phyloP scores from a whole-genome alignment of 2,113 vertebrate species.

The Shinisaurus crocodilurus region DNA sequence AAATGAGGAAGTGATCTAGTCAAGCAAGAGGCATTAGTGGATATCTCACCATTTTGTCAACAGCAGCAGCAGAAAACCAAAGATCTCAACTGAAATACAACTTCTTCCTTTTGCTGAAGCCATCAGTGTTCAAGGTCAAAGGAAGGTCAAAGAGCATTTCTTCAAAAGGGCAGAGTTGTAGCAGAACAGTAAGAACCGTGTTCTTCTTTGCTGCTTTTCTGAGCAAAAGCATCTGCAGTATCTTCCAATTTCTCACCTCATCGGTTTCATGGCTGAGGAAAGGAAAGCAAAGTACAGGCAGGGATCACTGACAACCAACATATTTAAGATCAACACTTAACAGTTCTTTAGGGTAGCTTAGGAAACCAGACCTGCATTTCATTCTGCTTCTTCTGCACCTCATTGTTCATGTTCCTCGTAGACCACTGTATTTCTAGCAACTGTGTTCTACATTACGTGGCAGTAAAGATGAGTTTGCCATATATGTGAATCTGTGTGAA shows the following conservation, averaged over 20 bases:
- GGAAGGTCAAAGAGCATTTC: background rate
- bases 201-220: conserved; percentile 10
- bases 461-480: background rate
- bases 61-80: too few relatives aligned
- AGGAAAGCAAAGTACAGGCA: background rate
- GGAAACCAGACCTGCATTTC: background rate
- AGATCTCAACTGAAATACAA: background rate
- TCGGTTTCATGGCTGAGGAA: conserved; percentile 5
- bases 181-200: background rate
- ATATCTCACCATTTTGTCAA: background rate
- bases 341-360: background rate
- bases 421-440: background rate
- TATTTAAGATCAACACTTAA: background rate
- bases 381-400: background rate
- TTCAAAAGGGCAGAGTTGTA: background rate
- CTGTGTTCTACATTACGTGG: too few relatives aligned
- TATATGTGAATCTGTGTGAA: background rate
- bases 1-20: background rate
- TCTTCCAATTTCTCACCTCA: conserved; percentile 17
- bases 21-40: background rate
- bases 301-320: background rate
- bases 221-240: background rate
- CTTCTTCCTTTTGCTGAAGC: background rate
- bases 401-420: background rate
- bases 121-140: background rate